Base-by-base conservation (phyloP, 1,140 invertebrate genomes). In the Helicoverpa armigera region DNA sequence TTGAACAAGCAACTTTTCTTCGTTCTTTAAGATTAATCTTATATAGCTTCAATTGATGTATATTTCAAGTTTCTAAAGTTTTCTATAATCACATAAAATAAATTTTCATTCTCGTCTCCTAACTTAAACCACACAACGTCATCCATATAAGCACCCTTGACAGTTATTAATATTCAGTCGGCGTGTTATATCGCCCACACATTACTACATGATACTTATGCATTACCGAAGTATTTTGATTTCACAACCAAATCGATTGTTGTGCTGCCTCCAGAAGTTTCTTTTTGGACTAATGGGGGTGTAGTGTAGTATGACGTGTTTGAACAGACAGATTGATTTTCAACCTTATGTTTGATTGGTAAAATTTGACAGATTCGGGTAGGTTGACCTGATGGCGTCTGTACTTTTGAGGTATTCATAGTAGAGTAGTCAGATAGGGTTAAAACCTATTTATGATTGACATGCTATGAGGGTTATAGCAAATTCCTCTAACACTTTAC, bases 101-200 rank as follows among this genome's bases (percentile, higher is more conserved):
- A 65, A 65, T 65, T 1, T 23, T 16, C 29, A 13, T 11, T 12
- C 50, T 14, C 10, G 0, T 18, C 53, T 73, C 11, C 2, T 12
- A 48, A 63, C 58, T 61, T 76, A 14, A 7, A 29, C 58, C 60
- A 51, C 4, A 67, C 50, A 18, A n/a, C 23, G 18, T 75, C 43
- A n/a, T 48, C 43, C n/a, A 18, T 80, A 67, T 67, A 69, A 53
- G 63, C 61, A 75, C 72, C 61, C 63, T 76, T 81, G 79, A 31
- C 51, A 75, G 81, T 81, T 84, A 89, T 89, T 89, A 85, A 89
- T 86, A 91, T 91, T 86, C 88, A 85, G 78, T 63, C 79, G 82
- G 81, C 82, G 82, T 84, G 69, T 86, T 83, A 78, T 82, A 74
- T 82, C 65, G 69, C 76, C 83, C 65, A 78, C 79, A 67, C 81